Conservation (phyloP, 2,113 vertebrate genomes). For the Rhabdomys dilectus region DNA sequence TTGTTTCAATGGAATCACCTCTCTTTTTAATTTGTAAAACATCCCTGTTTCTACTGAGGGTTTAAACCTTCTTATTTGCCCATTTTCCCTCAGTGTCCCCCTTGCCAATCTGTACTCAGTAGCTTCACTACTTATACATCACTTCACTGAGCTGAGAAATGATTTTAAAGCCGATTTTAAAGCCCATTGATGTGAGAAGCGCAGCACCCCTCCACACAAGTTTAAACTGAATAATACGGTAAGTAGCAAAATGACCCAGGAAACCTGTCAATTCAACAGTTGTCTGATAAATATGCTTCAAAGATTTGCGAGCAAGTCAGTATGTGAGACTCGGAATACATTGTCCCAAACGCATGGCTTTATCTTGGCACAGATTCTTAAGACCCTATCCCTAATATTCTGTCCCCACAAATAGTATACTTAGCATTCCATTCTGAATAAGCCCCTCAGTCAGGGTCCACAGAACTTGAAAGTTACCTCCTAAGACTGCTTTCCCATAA, state of each 20-base stretch:
- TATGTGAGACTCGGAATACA: not conserved
- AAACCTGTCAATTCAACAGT: not conserved
- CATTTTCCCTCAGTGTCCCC: not conserved
- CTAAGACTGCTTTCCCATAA: not conserved
- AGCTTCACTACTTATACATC: not conserved
- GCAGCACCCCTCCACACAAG: not conserved
- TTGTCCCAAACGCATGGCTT: not conserved
- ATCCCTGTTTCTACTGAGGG: not conserved
- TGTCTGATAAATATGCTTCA: not conserved
- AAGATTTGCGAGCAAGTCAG: constrained; percentile 26
- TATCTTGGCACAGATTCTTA: not conserved
- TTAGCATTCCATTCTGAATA: not conserved
- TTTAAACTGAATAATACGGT: not conserved
- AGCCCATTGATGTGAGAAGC: not conserved
- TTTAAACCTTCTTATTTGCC: not conserved
- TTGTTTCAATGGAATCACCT: not conserved
- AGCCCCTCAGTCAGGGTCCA: not conserved
- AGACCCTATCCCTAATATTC: not conserved
- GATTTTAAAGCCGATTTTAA: constrained; percentile 39
- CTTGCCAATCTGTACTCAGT: not conserved
- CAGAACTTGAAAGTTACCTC: not conserved
- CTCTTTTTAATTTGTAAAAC: constrained; percentile 48
- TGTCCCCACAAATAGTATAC: not conserved
- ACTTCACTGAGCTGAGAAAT: not conserved
- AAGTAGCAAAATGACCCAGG: not conserved